Percentiles rank a stretch among this genome's conserved stretches.
These are phyloP conservation scores for Batillaria attramentaria DNA, from an alignment of 1,140 invertebrate species.

Conservation along the genomic window DNA sequence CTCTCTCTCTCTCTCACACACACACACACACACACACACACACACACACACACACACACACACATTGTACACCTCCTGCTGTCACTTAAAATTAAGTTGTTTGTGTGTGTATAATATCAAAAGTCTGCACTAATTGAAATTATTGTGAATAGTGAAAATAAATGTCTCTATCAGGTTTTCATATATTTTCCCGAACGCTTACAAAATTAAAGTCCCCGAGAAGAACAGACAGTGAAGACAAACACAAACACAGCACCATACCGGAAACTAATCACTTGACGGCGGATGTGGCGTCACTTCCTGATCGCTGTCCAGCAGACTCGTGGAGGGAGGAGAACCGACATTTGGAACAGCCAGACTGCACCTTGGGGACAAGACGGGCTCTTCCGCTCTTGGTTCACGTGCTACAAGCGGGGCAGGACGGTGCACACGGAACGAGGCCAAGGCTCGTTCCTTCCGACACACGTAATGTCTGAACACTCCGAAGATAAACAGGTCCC, in stretches of 20 bases:
- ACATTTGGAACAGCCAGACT: conserved; percentile 32
- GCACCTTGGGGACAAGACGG: not conserved
- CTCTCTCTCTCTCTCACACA: too few relatives aligned
- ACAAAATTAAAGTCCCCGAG: not conserved
- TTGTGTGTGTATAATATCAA: not conserved
- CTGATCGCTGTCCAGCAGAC: conserved; percentile 46
- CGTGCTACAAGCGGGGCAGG: conserved; percentile 11
- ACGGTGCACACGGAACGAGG: conserved; percentile 35
- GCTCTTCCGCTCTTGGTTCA: not conserved
- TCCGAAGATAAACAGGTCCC: conserved; percentile 56
- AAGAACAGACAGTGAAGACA: not conserved
- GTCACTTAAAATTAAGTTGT: not conserved
- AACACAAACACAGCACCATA: not conserved
- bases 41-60: not conserved
- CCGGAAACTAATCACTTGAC: not conserved
- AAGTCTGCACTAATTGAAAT: not conserved
- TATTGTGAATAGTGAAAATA: not conserved
- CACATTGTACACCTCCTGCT: not conserved
- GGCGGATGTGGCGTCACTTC: not conserved
- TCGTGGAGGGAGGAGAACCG: conserved; percentile 32
- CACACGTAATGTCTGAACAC: conserved; percentile 57
- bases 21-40: not conserved
- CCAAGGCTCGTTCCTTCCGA: conserved; percentile 47
- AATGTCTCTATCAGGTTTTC: not conserved
- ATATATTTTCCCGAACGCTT: not conserved